A percentile compares a stretch with the other conserved stretches of the same genome.
Evolutionary conservation across 1,140 invertebrate genomes (phyloP).

Genomic region (Anastatus disparis): DNA sequence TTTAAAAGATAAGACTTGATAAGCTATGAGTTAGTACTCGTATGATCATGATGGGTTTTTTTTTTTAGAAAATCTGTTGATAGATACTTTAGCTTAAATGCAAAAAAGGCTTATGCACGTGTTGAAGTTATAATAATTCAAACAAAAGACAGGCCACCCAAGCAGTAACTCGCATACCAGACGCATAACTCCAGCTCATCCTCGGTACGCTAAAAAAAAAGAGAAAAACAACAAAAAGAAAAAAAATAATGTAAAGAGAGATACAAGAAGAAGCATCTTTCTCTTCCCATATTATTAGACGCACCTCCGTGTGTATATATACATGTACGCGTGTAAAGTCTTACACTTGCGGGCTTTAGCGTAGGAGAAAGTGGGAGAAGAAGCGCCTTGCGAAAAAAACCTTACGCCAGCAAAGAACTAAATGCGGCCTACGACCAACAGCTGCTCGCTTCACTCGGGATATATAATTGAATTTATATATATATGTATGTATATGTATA

Average conservation of each 20-base stretch:
- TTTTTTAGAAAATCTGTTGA: too few species aligned
- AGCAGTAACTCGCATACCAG: constrained; percentile 42
- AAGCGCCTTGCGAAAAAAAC: constrained; percentile 44
- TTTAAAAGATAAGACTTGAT: too few species aligned
- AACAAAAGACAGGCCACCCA: constrained; percentile 43
- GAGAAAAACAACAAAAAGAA: too few species aligned
- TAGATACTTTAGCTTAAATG: too few species aligned
- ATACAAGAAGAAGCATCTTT: too few species aligned
- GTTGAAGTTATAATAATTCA: constrained; percentile 27
- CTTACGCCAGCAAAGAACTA: not conserved
- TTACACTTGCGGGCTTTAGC: too few species aligned
- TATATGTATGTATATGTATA: too few species aligned
- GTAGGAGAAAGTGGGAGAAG: not conserved
- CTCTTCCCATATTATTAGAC: constrained; percentile 21
- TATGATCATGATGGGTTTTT: too few species aligned
- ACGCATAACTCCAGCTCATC: constrained; percentile 40
- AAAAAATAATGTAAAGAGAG: too few species aligned
- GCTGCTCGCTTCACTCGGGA: not conserved
- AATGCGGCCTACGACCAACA: constrained; percentile 1
- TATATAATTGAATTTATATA: constrained; percentile 24
- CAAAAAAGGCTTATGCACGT: too few species aligned
- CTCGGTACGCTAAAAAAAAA: not conserved
- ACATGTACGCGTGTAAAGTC: not conserved
- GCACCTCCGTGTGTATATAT: not conserved
- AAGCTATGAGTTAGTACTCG: too few species aligned